These are phyloP conservation scores for Oreonectes daqikongensis DNA, from an alignment of 2,797 vertebrate species.

Conservation along the genomic window DNA sequence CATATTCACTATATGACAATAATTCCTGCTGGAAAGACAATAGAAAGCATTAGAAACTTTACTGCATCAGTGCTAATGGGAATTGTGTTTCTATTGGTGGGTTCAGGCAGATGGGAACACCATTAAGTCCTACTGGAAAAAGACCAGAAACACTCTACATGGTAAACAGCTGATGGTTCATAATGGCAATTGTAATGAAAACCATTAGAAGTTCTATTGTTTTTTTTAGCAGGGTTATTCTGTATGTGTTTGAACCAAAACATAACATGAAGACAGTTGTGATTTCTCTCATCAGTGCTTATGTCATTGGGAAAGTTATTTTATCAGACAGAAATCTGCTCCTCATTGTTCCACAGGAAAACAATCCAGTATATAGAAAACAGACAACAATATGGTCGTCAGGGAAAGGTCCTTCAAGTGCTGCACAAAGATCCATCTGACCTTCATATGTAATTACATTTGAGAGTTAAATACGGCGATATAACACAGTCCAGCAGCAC, in stretches of 20 bases:
- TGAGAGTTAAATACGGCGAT: neutral
- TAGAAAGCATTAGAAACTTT: too few species aligned
- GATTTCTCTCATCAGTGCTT: neutral
- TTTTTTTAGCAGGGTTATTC: too few species aligned
- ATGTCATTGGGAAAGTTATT: neutral
- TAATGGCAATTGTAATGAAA: too few species aligned
- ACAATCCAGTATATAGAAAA: constrained; percentile 14
- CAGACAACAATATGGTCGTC: constrained; percentile 38
- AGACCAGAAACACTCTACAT: too few species aligned
- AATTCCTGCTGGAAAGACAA: too few species aligned
- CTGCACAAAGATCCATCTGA: constrained; percentile 7
- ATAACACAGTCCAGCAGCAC: constrained; percentile 2
- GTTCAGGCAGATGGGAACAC: too few species aligned
- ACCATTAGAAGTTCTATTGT: too few species aligned
- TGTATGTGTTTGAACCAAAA: neutral
- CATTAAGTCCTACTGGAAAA: too few species aligned
- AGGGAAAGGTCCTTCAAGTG: neutral
- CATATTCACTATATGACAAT: neutral
- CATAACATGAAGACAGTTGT: neutral
- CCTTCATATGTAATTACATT: constrained; percentile 14
- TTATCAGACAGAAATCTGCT: constrained; percentile 17
- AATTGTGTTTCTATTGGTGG: too few species aligned
- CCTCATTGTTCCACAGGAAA: constrained; percentile 10
- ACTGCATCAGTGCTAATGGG: too few species aligned
- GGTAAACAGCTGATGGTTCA: too few species aligned